Percentiles rank a stretch among this genome's conserved stretches.
phyloP scores from a whole-genome alignment of 2,113 vertebrate species.

The Neodon shergylaensis region DNA sequence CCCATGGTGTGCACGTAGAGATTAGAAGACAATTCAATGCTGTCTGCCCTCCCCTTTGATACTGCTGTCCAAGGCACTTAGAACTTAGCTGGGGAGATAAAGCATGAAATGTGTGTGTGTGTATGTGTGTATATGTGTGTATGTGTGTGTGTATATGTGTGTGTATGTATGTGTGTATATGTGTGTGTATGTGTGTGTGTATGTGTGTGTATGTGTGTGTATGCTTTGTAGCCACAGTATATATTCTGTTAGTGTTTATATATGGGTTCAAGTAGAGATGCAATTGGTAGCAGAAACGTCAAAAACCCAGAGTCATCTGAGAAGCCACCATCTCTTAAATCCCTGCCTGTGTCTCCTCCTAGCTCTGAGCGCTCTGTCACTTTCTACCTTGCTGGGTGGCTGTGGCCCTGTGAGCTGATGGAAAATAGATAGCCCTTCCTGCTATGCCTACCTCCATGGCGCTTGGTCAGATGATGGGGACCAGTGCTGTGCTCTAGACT shows the following conservation, averaged over 20 bases:
- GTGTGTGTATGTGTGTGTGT: too few relatives aligned
- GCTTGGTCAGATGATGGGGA: not conserved
- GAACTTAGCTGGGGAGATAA: not conserved
- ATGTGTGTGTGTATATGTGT: too few relatives aligned
- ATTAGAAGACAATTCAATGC: not conserved
- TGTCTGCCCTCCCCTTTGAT: not conserved
- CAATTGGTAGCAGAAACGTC: not conserved
- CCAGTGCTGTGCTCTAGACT: not conserved
- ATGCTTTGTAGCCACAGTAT: too few relatives aligned
- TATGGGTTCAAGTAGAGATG: not conserved
- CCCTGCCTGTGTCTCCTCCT: slow-evolving; percentile 48
- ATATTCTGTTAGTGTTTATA: not conserved
- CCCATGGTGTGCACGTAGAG: not conserved
- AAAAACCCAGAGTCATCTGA: not conserved
- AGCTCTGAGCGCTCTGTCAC: not conserved
- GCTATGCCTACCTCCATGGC: too few relatives aligned
- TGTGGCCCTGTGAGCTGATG: slow-evolving; percentile 29
- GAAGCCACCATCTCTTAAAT: slow-evolving; percentile 11
- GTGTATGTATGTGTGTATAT: rapidly evolving
- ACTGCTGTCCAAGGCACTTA: slow-evolving; percentile 4
- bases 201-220: too few relatives aligned
- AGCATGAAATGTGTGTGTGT: too few relatives aligned
- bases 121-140: rapidly evolving
- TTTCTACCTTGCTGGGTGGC: not conserved
- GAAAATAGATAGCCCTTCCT: not conserved